Conservation (phyloP, 2,113 vertebrate genomes). For the Mustela nigripes region DNA sequence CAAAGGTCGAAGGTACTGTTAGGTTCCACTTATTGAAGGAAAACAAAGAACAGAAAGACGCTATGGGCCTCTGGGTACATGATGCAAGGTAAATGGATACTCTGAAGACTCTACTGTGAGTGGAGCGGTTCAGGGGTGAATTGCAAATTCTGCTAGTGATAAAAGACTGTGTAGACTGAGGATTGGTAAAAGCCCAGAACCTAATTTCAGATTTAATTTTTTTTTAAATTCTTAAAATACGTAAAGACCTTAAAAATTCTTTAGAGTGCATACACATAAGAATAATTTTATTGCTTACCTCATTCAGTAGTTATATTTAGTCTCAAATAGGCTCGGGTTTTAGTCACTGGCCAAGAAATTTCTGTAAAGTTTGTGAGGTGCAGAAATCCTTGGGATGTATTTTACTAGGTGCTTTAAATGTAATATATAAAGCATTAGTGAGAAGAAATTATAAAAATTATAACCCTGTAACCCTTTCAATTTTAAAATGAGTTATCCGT, state of each 20-base stretch:
- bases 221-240: slow-evolving; percentile 13
- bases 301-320: slow-evolving; percentile 6
- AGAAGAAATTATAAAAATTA: slow-evolving; percentile 74
- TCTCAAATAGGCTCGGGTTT: not conserved
- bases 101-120: not conserved
- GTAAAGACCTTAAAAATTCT: not conserved
- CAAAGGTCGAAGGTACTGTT: slow-evolving; percentile 72
- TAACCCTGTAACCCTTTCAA: slow-evolving; percentile 43
- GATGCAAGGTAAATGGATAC: slow-evolving; percentile 56
- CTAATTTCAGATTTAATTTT: not conserved
- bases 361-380: slow-evolving; percentile 59
- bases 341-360: slow-evolving; percentile 42
- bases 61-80: slow-evolving; percentile 43
- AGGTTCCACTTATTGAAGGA: slow-evolving; percentile 38
- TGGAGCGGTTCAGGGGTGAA: not conserved
- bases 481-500: slow-evolving; percentile 73
- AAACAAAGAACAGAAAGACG: slow-evolving; percentile 61
- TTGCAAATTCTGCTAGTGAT: not conserved
- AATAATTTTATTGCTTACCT: slow-evolving; percentile 20
- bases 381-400: slow-evolving; percentile 55
- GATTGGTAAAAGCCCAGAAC: not conserved
- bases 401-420: slow-evolving; percentile 63
- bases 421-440: slow-evolving; percentile 46
- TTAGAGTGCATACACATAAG: not conserved
- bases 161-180: not conserved